These are phyloP conservation scores for Sebastes steindachneri DNA, from an alignment of 2,797 vertebrate genomes.

Conservation along the genomic window DNA sequence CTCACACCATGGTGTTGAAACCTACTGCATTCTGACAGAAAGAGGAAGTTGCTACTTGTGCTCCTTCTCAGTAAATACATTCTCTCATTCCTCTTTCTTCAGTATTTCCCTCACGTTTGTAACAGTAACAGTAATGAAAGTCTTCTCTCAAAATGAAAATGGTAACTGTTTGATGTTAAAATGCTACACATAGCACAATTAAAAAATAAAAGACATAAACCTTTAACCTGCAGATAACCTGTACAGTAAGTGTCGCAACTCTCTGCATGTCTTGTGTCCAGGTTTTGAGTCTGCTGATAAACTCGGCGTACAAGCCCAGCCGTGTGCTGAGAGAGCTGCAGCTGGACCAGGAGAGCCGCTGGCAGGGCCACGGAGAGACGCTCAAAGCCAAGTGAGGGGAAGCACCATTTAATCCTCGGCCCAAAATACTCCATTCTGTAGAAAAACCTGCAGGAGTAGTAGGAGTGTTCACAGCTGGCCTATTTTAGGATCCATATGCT, in stretches of 20 bases:
- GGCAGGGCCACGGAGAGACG: conserved; percentile 95
- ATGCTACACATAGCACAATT: background rate
- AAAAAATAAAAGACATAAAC: background rate
- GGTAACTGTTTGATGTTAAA: background rate
- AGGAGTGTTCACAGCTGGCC: conserved; percentile 48
- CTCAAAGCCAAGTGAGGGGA: conserved; percentile 96
- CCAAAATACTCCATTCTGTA: conserved; percentile 12
- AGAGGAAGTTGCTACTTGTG: background rate
- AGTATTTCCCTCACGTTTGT: background rate
- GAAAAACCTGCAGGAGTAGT: conserved; percentile 41
- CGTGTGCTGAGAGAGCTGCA: conserved; percentile 96
- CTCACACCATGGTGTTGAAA: background rate
- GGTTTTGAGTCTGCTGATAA: conserved; percentile 96
- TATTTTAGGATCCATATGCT: conserved; percentile 14
- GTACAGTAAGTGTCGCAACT: background rate
- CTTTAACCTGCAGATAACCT: background rate
- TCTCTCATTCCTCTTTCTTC: background rate
- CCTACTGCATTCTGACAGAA: background rate
- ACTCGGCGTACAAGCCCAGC: conserved; percentile 98
- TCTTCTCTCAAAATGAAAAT: background rate
- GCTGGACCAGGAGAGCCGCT: conserved; percentile 94
- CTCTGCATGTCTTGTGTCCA: conserved; percentile 61
- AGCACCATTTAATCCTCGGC: conserved; percentile 38
- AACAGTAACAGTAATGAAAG: background rate
- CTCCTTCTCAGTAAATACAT: background rate